Conservation (phyloP, 2,888 invertebrate species). For the Lithophane socia region DNA sequence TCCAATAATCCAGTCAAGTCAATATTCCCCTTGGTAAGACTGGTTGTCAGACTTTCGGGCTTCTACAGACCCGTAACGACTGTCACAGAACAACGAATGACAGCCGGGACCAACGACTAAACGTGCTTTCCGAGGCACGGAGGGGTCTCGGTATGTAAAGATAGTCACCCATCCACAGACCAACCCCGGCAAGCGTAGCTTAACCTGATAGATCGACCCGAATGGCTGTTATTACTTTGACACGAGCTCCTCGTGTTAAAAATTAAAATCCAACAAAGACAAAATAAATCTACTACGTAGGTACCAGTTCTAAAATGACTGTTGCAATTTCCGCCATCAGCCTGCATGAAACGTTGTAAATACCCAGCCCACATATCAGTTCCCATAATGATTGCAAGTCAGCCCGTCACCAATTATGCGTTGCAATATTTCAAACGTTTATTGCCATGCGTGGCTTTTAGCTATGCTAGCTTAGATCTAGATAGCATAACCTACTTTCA, state of each 20-base stretch:
- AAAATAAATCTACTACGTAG: neutral
- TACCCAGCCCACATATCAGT: conserved; percentile 35
- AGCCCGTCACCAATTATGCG: conserved; percentile 61
- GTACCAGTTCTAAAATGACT: neutral
- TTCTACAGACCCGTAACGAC: too few species aligned
- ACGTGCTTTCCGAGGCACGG: too few species aligned
- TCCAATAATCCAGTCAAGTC: too few species aligned
- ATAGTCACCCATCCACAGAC: too few species aligned
- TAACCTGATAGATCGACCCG: too few species aligned
- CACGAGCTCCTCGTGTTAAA: neutral
- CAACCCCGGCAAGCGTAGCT: too few species aligned
- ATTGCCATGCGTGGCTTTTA: conserved; percentile 60
- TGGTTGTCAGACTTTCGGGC: too few species aligned
- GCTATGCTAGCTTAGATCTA: conserved; percentile 60
- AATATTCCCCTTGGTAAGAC: too few species aligned
- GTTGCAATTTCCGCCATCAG: neutral
- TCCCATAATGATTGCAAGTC: conserved; percentile 44
- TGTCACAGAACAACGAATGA: too few species aligned
- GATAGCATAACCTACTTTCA: conserved; percentile 61
- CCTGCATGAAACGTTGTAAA: conserved; percentile 1
- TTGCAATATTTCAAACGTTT: conserved; percentile 59
- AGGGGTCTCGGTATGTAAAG: too few species aligned
- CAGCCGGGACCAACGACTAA: too few species aligned
- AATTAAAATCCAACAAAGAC: neutral
- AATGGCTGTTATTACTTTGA: too few species aligned